A percentile compares a stretch with the other conserved stretches of the same genome.
Conservation (phyloP, 2,113 vertebrate genomes). For the Cyprinodon brontotheroides region DNA sequence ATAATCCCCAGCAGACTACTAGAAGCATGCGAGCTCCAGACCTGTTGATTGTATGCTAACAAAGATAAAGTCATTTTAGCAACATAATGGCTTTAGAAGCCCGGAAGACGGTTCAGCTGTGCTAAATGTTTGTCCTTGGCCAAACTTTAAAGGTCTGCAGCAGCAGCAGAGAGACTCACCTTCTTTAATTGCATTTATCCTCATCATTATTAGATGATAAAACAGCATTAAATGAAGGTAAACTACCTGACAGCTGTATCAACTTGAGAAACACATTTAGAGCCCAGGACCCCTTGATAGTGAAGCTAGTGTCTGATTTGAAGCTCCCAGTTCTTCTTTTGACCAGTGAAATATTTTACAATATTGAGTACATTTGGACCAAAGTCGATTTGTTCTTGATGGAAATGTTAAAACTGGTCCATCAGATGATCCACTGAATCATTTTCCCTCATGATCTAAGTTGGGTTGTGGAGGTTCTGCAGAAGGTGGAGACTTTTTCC, state of each 20-base stretch:
- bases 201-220: neutral
- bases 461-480: too few relatives aligned
- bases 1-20: slow-evolving; percentile 72
- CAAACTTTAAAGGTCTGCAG: neutral
- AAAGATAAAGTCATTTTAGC: neutral
- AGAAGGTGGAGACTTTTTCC: too few relatives aligned
- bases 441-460: too few relatives aligned
- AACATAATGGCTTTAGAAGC: neutral
- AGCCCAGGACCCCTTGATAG: too few relatives aligned
- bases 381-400: neutral
- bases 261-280: too few relatives aligned
- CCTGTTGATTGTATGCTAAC: slow-evolving; percentile 34
- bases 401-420: neutral
- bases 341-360: neutral
- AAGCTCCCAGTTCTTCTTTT: neutral
- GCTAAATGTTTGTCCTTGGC: slow-evolving; percentile 48
- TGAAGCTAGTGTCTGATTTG: neutral
- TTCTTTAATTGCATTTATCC: neutral
- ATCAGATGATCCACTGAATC: neutral
- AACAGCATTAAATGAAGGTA: neutral
- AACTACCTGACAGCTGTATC: neutral
- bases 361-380: neutral
- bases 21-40: slow-evolving; percentile 55
- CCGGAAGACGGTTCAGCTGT: neutral
- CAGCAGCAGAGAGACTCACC: neutral